Base-by-base conservation (phyloP, 2,888 invertebrate genomes). In the Mamestra brassicae region DNA sequence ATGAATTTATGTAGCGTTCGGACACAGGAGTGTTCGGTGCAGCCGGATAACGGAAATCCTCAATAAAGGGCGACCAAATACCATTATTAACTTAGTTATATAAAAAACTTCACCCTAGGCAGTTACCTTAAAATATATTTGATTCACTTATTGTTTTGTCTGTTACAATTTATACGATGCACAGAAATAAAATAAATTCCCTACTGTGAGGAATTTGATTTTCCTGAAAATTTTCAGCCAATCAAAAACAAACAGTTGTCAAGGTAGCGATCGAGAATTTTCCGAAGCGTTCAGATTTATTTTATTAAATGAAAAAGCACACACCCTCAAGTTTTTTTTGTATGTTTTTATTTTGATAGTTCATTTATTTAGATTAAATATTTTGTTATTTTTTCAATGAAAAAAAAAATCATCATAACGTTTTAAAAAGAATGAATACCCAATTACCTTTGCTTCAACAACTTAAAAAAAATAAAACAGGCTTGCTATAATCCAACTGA, bases 221-320 rank as follows among this genome's bases (percentile, higher is more conserved):
- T 93, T 92, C 90, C 88, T 90, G 89, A 91, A 91, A 92, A 92
- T 88, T 90, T 91, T 92, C 92, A 92, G 90, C 96, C 96, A 96
- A 96, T 96, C 93, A 94, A 91, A 93, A 94, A 92, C 93, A 94
- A 96, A 96, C 96, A 96, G 93, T 92, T 94, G 94, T 95, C 95
- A 93, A 90, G 89, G 86, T 80, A 87, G 89, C 88, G 85, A 91
- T 90, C 90, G 88, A 92, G 90, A 91, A 91, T 89, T 91, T 90
- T 90, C 88, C 85, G 90, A 87, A 78, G 92, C 93, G 91, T 93
- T 93, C 93, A 89, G 13, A 71, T 76, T 83, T 58, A 55, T 50
- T 36, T 7, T 7, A 15, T 2, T 0, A 63, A 45, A 69, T 13
- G 10, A 17, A 52, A 17, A 5, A 10, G 0, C 1, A 47, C 1